Conservation (phyloP, 2,888 invertebrate species). For the Limulus polyphemus region DNA sequence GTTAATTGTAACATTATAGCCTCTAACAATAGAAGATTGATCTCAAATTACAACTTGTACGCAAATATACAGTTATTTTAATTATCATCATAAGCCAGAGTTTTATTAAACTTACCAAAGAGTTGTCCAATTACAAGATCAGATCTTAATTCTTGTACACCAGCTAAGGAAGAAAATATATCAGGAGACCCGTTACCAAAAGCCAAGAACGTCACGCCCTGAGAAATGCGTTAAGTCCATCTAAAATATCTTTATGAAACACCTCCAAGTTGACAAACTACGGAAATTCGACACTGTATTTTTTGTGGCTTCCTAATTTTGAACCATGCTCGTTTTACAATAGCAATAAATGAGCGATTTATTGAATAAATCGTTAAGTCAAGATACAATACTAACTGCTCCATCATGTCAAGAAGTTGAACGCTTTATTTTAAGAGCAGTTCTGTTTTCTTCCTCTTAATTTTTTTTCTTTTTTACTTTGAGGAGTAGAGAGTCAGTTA, state of each 20-base stretch:
- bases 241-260: slow-evolving; percentile 11
- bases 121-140: slow-evolving; percentile 38
- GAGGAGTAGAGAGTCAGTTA: too few species aligned
- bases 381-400: too few species aligned
- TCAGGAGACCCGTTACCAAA: slow-evolving; percentile 59
- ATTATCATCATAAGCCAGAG: too few species aligned
- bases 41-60: too few species aligned
- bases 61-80: too few species aligned
- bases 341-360: too few species aligned
- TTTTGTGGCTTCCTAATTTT: not conserved
- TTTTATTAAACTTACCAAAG: slow-evolving; percentile 31
- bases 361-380: too few species aligned
- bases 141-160: slow-evolving; percentile 35
- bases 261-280: slow-evolving; percentile 4
- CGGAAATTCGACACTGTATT: not conserved
- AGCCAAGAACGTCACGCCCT: slow-evolving; percentile 55
- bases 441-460: too few species aligned
- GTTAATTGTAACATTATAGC: slow-evolving; percentile 1
- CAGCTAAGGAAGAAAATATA: slow-evolving; percentile 50
- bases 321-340: too few species aligned
- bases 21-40: not conserved
- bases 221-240: not conserved
- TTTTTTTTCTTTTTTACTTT: too few species aligned
- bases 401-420: too few species aligned
- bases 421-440: too few species aligned